Evolutionary conservation across 2,113 vertebrate genomes (phyloP), one percentile per base, ranked within the genome.

Genomic region (Parus major): DNA sequence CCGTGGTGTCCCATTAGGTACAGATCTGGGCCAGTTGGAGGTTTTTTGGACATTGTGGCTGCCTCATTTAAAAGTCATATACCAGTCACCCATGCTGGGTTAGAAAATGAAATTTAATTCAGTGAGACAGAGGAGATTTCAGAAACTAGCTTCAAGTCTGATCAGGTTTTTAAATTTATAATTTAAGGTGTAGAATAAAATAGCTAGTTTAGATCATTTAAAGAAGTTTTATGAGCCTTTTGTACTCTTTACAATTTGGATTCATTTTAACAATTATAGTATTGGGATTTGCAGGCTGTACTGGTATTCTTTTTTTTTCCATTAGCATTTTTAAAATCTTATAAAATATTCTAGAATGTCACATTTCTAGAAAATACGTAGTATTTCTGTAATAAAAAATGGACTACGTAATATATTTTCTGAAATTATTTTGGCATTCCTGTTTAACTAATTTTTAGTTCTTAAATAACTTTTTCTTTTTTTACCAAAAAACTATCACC

Each of bases 21-120:
- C 47, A 77, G 21, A 39, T 50, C 23, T 42, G 25, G 35, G 72
- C 15, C 25, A 86, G 14, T 9, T 41, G 35, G 61, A 71, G 9
- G 1, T 29, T 53, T 76, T 79, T 57, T 82, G 28, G 21, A 23
- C 25, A 15, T 70, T 18, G 65, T 23, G 28, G 6, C 12, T 71
- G 4, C 17, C 29, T 63, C 4, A 28, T 70, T 91, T 95, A 63
- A 39, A 96, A 86, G 60, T 60, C 60, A 15, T 53, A 35, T 66
- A 81, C 25, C 5, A 77, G 29, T 57, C 31, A 4, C 6, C 8
- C 23, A 12, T 53, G 64, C 39, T 81, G 52, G 29, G 9, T 75
- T 86, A 84, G 36, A 93, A 66, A 92, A 84, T 75, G 25, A 39
- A 85, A 66, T 13, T 68, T 79, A 68, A 68, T 81, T 79, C 60